Percentiles rank a stretch among this genome's conserved stretches.
Conservation (phyloP, 1,140 invertebrate genomes). For the Trichoplusia ni region DNA sequence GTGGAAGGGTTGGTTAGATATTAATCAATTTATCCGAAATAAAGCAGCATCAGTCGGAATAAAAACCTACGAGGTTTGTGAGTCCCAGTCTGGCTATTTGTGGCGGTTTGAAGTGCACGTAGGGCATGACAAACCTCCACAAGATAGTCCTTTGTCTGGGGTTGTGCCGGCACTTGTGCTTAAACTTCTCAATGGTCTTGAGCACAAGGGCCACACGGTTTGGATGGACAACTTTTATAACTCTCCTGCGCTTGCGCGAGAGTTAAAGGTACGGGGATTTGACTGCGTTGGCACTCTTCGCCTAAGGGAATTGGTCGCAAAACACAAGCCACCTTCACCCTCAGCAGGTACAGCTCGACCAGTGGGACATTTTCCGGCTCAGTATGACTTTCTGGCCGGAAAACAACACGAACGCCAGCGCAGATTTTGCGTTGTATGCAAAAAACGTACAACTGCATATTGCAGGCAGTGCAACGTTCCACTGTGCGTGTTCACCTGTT, state of each 20-base stretch:
- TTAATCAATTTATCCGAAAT: constrained; percentile 34
- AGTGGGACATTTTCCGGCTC: neutral
- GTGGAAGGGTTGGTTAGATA: constrained; percentile 41
- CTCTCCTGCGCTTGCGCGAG: constrained; percentile 31
- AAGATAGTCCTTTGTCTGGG: neutral
- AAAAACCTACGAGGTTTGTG: constrained; percentile 45
- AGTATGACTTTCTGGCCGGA: constrained; percentile 8
- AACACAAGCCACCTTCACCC: constrained; percentile 9
- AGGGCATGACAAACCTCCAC: neutral
- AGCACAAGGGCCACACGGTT: constrained; percentile 1
- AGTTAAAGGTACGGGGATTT: constrained; percentile 7
- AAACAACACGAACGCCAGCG: neutral
- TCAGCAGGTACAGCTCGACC: constrained; percentile 2
- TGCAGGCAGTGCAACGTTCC: constrained; percentile 15
- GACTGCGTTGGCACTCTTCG: neutral
- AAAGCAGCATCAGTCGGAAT: constrained; percentile 39
- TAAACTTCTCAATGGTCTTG: constrained; percentile 10
- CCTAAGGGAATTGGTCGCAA: neutral
- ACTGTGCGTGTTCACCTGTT: constrained; percentile 25
- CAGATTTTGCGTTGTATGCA: constrained; percentile 12
- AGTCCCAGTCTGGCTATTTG: constrained; percentile 36
- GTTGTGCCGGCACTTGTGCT: neutral
- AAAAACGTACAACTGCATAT: constrained; percentile 18
- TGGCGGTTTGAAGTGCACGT: constrained; percentile 40
- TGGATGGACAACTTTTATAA: constrained; percentile 43